Evolutionary conservation across 1,140 invertebrate species (phyloP).

Genomic region (Acromyrmex charruanus): DNA sequence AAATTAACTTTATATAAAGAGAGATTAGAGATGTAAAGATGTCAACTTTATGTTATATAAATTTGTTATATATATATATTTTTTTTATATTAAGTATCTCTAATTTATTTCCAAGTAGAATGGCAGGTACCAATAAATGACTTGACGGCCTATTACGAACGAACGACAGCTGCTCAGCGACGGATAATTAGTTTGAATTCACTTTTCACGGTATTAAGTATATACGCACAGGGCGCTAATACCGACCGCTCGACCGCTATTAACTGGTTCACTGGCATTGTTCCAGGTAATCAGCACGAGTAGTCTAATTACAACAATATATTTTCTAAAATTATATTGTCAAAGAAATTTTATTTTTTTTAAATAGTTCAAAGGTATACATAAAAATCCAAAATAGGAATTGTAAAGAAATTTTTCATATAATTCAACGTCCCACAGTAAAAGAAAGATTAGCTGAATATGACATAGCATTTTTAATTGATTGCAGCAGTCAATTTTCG

Average conservation of each 20-base stretch:
- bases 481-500: too few species aligned
- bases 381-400: neutral
- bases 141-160: conserved; percentile 9
- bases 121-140: conserved; percentile 6
- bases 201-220: conserved; percentile 72
- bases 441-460: neutral
- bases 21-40: neutral
- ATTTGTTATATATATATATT: neutral
- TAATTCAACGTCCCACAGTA: neutral
- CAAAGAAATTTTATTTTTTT: neutral
- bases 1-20: neutral
- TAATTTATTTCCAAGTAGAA: conserved; percentile 23
- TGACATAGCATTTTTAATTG: too few species aligned
- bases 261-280: conserved; percentile 40
- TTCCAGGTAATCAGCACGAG: neutral
- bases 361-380: neutral
- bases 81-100: neutral
- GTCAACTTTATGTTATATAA: neutral
- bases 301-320: conserved; percentile 7
- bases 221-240: neutral
- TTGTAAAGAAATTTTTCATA: neutral
- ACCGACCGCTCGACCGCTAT: neutral
- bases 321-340: neutral
- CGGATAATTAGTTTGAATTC: conserved; percentile 75
- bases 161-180: conserved; percentile 73